phyloP scores from a whole-genome alignment of 2,113 vertebrate species.

The Amblyopsis rosae region DNA sequence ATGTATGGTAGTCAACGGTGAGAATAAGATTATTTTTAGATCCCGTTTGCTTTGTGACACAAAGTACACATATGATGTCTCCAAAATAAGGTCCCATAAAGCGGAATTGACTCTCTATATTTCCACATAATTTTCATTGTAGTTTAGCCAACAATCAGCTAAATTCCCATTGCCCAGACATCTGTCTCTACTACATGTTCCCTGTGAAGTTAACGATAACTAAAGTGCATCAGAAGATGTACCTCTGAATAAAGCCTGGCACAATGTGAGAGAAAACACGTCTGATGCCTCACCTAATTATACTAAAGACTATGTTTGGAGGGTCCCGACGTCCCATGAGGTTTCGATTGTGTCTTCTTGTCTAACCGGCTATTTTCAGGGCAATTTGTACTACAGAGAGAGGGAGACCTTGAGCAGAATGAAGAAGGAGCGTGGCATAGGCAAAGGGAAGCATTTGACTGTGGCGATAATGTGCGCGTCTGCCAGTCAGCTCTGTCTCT shows the following conservation, averaged over 20 bases:
- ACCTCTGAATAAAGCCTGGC: slow-evolving; percentile 11
- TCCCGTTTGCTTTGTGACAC: no score
- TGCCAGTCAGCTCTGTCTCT: slow-evolving; percentile 67
- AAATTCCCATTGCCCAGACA: no score
- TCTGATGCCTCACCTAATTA: slow-evolving; percentile 37
- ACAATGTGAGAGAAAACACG: slow-evolving; percentile 6
- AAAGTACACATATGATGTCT: no score
- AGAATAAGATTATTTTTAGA: no score
- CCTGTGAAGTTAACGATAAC: background rate
- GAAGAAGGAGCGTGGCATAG: slow-evolving; percentile 37
- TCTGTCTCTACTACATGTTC: no score
- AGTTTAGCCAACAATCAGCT: no score
- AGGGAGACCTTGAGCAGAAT: slow-evolving; percentile 14
- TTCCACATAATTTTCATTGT: no score
- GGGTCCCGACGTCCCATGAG: slow-evolving; percentile 12
- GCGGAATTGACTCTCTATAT: no score
- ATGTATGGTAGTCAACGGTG: no score
- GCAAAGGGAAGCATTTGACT: slow-evolving; percentile 53
- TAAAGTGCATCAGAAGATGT: slow-evolving; percentile 6
- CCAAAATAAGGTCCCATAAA: no score
- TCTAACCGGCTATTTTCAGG: slow-evolving; percentile 3
- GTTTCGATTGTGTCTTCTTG: slow-evolving; percentile 10
- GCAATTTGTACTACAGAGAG: slow-evolving; percentile 16
- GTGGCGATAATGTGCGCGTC: slow-evolving; percentile 71
- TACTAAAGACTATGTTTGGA: slow-evolving; percentile 22